phyloP scores from a whole-genome alignment of 2,797 vertebrate genomes.

The Heteromormyrus szaboi region DNA sequence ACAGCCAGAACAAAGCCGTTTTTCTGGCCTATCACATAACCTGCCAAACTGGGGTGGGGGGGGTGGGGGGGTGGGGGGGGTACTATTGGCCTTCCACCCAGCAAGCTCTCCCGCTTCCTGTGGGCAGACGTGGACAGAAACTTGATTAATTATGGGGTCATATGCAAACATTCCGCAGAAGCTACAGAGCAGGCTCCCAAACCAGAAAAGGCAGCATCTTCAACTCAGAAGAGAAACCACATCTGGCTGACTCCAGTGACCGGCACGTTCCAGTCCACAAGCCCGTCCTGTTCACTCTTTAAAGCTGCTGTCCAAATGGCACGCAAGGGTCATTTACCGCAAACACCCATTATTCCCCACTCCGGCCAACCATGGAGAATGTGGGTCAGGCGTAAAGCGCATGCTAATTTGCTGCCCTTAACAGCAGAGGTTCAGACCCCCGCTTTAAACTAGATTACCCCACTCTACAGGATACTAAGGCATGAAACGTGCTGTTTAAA shows the following conservation, averaged over 20 bases:
- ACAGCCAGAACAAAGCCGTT: constrained; percentile 21
- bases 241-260: neutral
- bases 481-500: neutral
- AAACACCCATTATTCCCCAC: constrained; percentile 21
- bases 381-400: constrained; percentile 6
- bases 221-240: neutral
- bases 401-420: constrained; percentile 29
- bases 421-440: constrained; percentile 21
- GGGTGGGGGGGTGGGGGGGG: no score
- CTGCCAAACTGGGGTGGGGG: constrained; percentile 17
- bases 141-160: neutral
- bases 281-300: neutral
- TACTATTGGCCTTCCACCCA: constrained; percentile 1
- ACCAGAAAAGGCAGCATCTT: neutral
- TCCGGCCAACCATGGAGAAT: constrained; percentile 18
- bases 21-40: constrained; percentile 12
- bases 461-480: constrained; percentile 14
- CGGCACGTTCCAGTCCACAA: neutral
- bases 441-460: constrained; percentile 35
- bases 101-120: constrained; percentile 19
- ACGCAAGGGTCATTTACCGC: neutral
- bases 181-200: neutral
- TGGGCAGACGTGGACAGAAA: neutral
- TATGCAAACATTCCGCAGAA: neutral
- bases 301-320: neutral